Conservation (phyloP, 2,888 invertebrate genomes). For the Caenorhabditis wallacei region DNA sequence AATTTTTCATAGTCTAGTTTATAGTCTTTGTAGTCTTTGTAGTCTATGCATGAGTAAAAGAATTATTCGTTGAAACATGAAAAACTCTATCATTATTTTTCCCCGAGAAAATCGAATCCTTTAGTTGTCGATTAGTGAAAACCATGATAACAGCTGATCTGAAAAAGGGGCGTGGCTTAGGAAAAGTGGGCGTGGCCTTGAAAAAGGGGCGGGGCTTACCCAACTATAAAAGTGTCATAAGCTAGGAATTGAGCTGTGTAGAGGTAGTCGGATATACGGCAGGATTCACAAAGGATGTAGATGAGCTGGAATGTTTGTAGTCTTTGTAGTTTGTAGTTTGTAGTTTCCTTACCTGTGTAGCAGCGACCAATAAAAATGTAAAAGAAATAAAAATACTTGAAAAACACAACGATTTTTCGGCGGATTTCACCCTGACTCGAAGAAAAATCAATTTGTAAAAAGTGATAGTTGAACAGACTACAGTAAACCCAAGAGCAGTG, state of each 20-base stretch:
- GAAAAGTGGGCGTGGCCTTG: not conserved
- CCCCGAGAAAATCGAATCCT: conserved; percentile 6
- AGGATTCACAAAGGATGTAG: not conserved
- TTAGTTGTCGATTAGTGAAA: conserved; percentile 1
- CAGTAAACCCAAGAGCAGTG: conserved; percentile 19
- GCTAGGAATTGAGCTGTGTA: not conserved
- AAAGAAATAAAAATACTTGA: conserved; percentile 27
- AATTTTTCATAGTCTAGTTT: too few relatives aligned
- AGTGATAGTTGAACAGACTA: conserved; percentile 23
- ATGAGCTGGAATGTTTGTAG: not conserved
- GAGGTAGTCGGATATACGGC: not conserved
- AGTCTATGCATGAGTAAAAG: conserved; percentile 13
- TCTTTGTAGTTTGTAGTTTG: too few relatives aligned
- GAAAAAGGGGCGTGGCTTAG: not conserved
- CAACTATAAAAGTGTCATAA: conserved; percentile 16
- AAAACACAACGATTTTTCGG: conserved; percentile 38
- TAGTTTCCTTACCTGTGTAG: not conserved
- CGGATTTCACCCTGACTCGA: conserved; percentile 22
- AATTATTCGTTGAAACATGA: conserved; percentile 6
- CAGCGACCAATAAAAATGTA: conserved; percentile 29
- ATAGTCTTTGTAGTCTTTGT: too few relatives aligned
- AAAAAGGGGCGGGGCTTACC: not conserved
- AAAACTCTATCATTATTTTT: not conserved
- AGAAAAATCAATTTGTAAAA: conserved; percentile 34
- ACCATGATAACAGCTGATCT: conserved; percentile 11